Evolutionary conservation across 2,797 vertebrate species (phyloP).

Genomic region (Silurus aristotelis): DNA sequence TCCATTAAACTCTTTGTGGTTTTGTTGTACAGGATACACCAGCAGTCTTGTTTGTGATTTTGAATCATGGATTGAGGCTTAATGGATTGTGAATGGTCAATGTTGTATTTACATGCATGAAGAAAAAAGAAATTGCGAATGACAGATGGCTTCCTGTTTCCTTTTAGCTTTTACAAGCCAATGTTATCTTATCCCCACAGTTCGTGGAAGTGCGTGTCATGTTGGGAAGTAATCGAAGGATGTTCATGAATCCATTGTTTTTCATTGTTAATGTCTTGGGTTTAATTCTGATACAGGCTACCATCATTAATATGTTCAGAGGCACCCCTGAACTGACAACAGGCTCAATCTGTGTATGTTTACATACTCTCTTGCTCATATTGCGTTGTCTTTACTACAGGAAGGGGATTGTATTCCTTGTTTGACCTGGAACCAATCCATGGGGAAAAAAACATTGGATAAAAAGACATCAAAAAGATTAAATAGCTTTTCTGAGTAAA

Average conservation of each 20-base stretch:
- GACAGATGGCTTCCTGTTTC: constrained; percentile 73
- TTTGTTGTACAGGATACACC: constrained; percentile 36
- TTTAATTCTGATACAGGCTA: constrained; percentile 38
- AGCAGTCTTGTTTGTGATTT: constrained; percentile 36
- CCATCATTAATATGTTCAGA: not conserved
- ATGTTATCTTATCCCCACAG: constrained; percentile 70
- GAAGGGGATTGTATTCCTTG: constrained; percentile 40
- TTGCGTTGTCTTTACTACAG: constrained; percentile 41
- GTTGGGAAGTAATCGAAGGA: constrained; percentile 55
- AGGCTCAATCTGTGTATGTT: constrained; percentile 4
- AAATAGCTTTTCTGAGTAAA: constrained; percentile 1
- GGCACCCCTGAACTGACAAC: not conserved
- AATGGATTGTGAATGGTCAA: constrained; percentile 35
- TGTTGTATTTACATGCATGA: constrained; percentile 59
- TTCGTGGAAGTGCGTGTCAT: constrained; percentile 68
- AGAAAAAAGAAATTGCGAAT: constrained; percentile 64
- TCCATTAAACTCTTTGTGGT: constrained; percentile 13
- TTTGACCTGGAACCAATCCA: constrained; percentile 42
- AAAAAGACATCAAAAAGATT: constrained; percentile 3
- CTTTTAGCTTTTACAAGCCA: constrained; percentile 61
- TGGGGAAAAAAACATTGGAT: constrained; percentile 47
- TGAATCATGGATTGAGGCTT: constrained; percentile 39
- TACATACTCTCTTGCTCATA: constrained; percentile 12
- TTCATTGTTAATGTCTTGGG: constrained; percentile 44
- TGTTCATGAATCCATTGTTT: constrained; percentile 53